Percentiles rank a stretch among this genome's conserved stretches.
These are phyloP conservation scores for Perccottus glenii DNA, from an alignment of 2,113 vertebrate genomes.

Conservation along the genomic window DNA sequence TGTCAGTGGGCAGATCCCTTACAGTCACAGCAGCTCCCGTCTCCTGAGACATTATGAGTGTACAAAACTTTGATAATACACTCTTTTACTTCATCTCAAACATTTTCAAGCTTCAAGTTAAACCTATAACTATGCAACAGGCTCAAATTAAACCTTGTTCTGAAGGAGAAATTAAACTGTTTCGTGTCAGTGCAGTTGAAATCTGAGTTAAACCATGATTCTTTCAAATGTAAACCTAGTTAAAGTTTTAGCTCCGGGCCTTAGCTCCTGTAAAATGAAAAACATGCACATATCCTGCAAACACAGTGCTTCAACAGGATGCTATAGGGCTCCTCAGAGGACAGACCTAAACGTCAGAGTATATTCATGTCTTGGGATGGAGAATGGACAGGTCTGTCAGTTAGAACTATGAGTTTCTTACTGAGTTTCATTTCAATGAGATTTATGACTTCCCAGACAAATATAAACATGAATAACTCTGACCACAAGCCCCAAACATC, in stretches of 20 bases:
- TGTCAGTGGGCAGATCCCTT: too few species aligned
- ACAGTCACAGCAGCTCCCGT: too few species aligned
- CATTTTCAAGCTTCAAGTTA: too few species aligned
- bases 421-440: conserved; percentile 4
- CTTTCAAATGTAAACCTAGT: too few species aligned
- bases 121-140: too few species aligned
- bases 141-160: too few species aligned
- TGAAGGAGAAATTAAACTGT: too few species aligned
- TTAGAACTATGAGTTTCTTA: not conserved
- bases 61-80: too few species aligned
- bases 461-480: conserved; percentile 42
- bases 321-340: not conserved
- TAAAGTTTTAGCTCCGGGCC: not conserved
- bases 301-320: not conserved
- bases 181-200: too few species aligned
- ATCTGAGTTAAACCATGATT: too few species aligned
- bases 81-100: too few species aligned
- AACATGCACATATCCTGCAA: not conserved
- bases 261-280: not conserved
- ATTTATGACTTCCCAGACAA: conserved; percentile 44
- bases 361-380: not conserved
- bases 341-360: not conserved
- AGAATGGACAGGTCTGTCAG: conserved; percentile 2
- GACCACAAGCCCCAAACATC: conserved; percentile 2
- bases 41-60: too few species aligned